Evolutionary conservation across 2,113 vertebrate genomes (phyloP), one percentile per base, ranked within the genome.

Genomic region (Strix aluco): DNA sequence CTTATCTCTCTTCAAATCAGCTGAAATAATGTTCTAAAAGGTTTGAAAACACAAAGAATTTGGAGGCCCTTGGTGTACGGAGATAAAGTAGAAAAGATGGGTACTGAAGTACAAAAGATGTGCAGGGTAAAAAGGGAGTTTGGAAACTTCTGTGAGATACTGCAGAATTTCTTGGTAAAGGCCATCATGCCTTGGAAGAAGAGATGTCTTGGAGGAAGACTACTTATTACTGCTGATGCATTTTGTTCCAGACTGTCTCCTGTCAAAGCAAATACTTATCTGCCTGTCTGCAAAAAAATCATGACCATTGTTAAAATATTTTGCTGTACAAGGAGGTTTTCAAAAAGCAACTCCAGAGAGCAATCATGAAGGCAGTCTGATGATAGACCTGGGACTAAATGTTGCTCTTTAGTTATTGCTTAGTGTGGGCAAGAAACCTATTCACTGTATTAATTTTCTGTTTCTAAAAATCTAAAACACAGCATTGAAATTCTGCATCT

Each of bases 1-100:
- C 2, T 0, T 2, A 4, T 34, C 7, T 32, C 8, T 69, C 46
- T 51, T 69, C 32, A 67, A 66, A 57, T 66, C 14, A 75, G 4
- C 8, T 69, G 32, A 67, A 67, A 67, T 54, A 8, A 46, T 26
- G 4, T 65, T 84, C 54, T n/a, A 36, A 83, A 84, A 55, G 2
- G 9, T 17, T 93, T 55, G 52, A 81, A 83, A 87, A 61, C 11
- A 38, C 25, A 59, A 30, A 61, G 5, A 66, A 9, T 38, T 58
- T 52, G 40, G 36, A 75, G 23, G 9, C 2, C 5, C 11, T 88
- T 2, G 1, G 18, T 23, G 10, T 69, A 18, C 20, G 27, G 12
- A 38, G 8, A 23, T 38, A 36, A 75, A 71, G 23, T 13, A 34
- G 27, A 58, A 49, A 52, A 40, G 10, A 26, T 2, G 2, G 3